Percentiles rank a stretch among this genome's conserved stretches.
Evolutionary conservation across 1,140 invertebrate species (phyloP).

Genomic region (Lasioglossum baleicum): DNA sequence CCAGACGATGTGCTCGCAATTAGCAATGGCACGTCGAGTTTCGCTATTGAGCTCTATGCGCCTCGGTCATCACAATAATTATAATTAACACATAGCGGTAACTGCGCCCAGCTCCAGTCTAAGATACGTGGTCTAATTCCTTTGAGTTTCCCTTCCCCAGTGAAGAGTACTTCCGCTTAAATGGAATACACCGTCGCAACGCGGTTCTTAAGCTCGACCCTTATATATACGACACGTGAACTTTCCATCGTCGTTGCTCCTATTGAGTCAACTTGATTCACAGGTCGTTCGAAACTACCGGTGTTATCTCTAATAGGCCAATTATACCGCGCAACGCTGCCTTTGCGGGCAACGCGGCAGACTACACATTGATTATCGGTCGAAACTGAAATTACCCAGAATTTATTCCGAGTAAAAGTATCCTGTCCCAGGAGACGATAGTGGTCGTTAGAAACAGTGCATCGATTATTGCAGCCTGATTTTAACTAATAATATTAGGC

Average conservation of each 20-base stretch:
- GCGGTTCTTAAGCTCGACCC: conserved; percentile 38
- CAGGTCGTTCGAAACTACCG: not conserved
- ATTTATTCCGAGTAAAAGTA: too few relatives aligned
- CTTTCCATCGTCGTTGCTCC: not conserved
- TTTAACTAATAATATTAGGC: too few relatives aligned
- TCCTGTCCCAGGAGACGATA: too few relatives aligned
- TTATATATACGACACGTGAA: conserved; percentile 13
- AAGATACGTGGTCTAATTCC: conserved; percentile 17
- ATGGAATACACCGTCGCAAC: conserved; percentile 26
- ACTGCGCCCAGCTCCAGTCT: not conserved
- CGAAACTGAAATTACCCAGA: too few relatives aligned
- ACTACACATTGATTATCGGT: too few relatives aligned
- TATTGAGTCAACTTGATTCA: not conserved
- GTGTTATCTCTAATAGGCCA: conserved; percentile 1
- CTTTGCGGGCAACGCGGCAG: too few relatives aligned
- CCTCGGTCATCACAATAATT: conserved; percentile 48
- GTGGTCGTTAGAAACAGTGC: too few relatives aligned
- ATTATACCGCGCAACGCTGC: too few relatives aligned
- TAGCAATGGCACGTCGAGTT: conserved; percentile 49
- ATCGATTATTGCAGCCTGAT: too few relatives aligned
- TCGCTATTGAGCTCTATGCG: conserved; percentile 43
- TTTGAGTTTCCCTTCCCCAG: conserved; percentile 11
- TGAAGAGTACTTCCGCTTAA: conserved; percentile 20
- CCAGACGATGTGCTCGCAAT: conserved; percentile 53
- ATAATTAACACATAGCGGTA: conserved; percentile 50